Evolutionary conservation across 2,888 invertebrate species (phyloP), one percentile per base, ranked within the genome.

Genomic region (Melinopterus prodromus): DNA sequence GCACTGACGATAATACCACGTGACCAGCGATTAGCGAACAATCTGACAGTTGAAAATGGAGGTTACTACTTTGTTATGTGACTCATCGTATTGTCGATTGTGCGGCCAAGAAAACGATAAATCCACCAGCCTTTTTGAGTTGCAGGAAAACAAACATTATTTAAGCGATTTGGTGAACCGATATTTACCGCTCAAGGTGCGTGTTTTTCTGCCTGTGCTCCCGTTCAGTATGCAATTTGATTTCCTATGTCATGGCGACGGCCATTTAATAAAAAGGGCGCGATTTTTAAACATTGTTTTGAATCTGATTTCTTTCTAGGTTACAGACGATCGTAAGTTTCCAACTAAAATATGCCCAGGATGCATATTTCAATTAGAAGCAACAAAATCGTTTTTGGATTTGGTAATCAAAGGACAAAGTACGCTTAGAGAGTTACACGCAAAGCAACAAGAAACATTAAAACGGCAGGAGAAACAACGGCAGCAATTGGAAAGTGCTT

Each of bases 291-390:
- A 84, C 35, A 76, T 77, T 36, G 16, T 71, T 35, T 71, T 69
- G 35, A 77, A 77, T 77, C 35, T 16, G 26, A n/a, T 75, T 70
- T 35, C 81, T 79, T 89, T 90, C 72, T 86, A 95, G 95, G 92
- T 95, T 37, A 89, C 90, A 78, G 92, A 94, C 87, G 94, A 95
- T 90, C 93, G 93, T 0, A 92, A 92, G 86, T 90, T 93, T 83
- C 95, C 95, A 1, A 91, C 92, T 78, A 93, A 93, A 16, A 93
- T 96, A 84, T 96, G 96, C 86, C 94, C 94, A 7, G 94, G 94
- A 70, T 96, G 96, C 85, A 93, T 93, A 81, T 93, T 95, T 80
- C 95, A 95, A 87, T 86, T 95, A 84, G 94, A 95, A 87, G 93
- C 94, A 71, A 94, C 95, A 26, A 92, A 93, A 79, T 92, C 94